A percentile compares a stretch with the other conserved stretches of the same genome.
Evolutionary conservation across 2,888 invertebrate genomes (phyloP).

Genomic region (Melanostoma mellinum): DNA sequence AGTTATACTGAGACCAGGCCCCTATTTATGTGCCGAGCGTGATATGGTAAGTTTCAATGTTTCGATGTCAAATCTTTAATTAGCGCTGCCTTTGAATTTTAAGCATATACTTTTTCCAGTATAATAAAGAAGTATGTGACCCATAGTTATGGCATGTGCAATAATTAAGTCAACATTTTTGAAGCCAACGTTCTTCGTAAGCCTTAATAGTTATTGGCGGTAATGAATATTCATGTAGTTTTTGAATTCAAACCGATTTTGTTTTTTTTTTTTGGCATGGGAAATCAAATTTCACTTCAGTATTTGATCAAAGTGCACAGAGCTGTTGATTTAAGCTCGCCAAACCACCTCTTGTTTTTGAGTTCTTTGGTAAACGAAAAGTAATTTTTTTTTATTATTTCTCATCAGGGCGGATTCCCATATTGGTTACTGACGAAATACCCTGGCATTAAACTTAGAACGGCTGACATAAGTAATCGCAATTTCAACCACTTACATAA

Average conservation of each 20-base stretch:
- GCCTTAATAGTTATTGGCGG: too few relatives aligned
- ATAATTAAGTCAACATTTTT: too few relatives aligned
- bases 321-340: too few relatives aligned
- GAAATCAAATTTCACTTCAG: neutral
- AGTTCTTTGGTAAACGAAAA: neutral
- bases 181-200: too few relatives aligned
- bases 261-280: slow-evolving; percentile 1
- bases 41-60: slow-evolving; percentile 84
- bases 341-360: too few relatives aligned
- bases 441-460: slow-evolving; percentile 86
- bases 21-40: slow-evolving; percentile 96
- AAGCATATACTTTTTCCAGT: neutral
- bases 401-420: slow-evolving; percentile 88
- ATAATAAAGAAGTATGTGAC: too few relatives aligned
- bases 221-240: too few relatives aligned
- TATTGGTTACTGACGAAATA: slow-evolving; percentile 88
- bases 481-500: neutral
- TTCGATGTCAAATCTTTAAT: slow-evolving; percentile 35
- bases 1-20: slow-evolving; percentile 92
- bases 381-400: slow-evolving; percentile 6
- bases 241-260: neutral
- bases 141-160: too few relatives aligned
- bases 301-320: too few relatives aligned
- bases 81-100: slow-evolving; percentile 11
- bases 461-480: slow-evolving; percentile 85